Evolutionary conservation across 1,140 invertebrate species (phyloP).

Genomic region (Xylocopa sonorina): DNA sequence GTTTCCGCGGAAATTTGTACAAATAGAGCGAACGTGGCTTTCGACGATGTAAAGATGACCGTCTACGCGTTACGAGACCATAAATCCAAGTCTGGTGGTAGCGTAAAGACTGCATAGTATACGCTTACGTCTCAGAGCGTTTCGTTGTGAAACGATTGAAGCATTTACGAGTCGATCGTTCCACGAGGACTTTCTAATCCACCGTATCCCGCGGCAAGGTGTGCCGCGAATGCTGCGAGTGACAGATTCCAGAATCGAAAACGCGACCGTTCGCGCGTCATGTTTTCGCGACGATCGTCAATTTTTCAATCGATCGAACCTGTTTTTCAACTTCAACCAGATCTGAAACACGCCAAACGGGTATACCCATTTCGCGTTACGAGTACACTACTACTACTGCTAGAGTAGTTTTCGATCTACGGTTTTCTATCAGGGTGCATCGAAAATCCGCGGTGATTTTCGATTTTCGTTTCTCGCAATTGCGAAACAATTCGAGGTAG

Average conservation of each 20-base stretch:
- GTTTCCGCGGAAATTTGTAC: neutral
- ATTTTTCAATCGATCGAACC: neutral
- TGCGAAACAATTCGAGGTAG: too few species aligned
- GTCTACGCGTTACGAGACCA: slow-evolving; percentile 20
- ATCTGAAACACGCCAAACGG: neutral
- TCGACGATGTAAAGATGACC: slow-evolving; percentile 33
- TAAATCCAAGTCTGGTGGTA: slow-evolving; percentile 19
- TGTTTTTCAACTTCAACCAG: neutral
- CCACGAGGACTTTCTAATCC: slow-evolving; percentile 65
- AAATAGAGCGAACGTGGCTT: neutral
- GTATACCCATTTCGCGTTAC: too few species aligned
- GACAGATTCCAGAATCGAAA: slow-evolving; percentile 41
- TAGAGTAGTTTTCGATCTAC: too few species aligned
- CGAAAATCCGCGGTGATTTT: too few species aligned
- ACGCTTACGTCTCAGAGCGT: slow-evolving; percentile 50
- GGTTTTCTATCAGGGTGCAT: too few species aligned
- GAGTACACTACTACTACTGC: too few species aligned
- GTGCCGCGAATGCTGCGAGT: slow-evolving; percentile 30
- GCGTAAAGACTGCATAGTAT: slow-evolving; percentile 28
- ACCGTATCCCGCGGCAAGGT: slow-evolving; percentile 47
- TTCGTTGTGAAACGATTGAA: slow-evolving; percentile 67
- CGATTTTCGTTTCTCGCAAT: too few species aligned
- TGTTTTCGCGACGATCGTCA: neutral
- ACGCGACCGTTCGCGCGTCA: neutral
- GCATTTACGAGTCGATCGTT: slow-evolving; percentile 61